A percentile compares a stretch with the other conserved stretches of the same genome.
Evolutionary conservation across 1,140 invertebrate genomes (phyloP).

Genomic region (Sweltsa coloradensis): DNA sequence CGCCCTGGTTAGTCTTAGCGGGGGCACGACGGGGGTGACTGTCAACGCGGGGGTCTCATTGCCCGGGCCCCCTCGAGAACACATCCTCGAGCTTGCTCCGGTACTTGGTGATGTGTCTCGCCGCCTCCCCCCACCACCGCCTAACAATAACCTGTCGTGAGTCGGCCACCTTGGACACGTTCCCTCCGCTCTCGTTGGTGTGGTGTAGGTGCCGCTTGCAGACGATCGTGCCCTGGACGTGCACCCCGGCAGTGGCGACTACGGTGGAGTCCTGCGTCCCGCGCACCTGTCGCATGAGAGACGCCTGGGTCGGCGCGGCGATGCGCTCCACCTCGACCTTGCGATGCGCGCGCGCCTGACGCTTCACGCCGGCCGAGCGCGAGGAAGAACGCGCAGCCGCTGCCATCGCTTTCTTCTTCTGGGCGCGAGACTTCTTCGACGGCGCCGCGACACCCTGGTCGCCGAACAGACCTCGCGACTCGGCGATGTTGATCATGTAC

Average conservation of each 20-base stretch:
- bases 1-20: background rate
- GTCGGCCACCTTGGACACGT: slow-evolving; percentile 18
- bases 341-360: slow-evolving; percentile 1
- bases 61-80: no score
- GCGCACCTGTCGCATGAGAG: slow-evolving; percentile 21
- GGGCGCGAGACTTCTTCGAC: slow-evolving; percentile 15
- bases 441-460: slow-evolving; percentile 26
- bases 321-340: slow-evolving; percentile 33
- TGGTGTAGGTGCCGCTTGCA: no score
- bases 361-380: no score
- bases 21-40: background rate
- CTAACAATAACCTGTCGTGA: slow-evolving; percentile 20
- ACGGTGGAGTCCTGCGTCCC: slow-evolving; percentile 19
- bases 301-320: slow-evolving; percentile 36
- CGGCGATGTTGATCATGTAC: slow-evolving; percentile 67
- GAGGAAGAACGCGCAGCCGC: no score
- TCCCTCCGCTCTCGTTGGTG: slow-evolving; percentile 18
- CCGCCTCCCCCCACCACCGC: slow-evolving; percentile 26
- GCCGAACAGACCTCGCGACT: slow-evolving; percentile 59
- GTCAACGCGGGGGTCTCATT: no score
- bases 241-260: no score
- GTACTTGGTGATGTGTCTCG: slow-evolving; percentile 11
- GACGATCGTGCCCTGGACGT: no score
- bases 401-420: slow-evolving; percentile 7
- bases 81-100: no score